phyloP scores from a whole-genome alignment of 2,888 invertebrate genomes.

The Lepidochrysops patricia region DNA sequence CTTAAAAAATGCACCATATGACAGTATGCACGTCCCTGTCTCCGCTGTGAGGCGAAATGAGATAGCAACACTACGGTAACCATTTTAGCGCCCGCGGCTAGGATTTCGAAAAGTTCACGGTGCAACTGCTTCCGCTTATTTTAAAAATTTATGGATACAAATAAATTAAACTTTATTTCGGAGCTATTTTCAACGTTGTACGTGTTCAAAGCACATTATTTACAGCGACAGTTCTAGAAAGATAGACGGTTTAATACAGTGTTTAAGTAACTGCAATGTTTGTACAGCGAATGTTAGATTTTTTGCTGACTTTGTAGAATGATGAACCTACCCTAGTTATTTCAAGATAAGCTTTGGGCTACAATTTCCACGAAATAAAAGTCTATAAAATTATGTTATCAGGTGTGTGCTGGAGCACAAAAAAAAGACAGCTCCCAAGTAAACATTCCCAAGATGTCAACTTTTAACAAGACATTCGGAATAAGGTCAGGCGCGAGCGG shows the following conservation, averaged over 20 bases:
- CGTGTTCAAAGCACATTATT: slow-evolving; percentile 3
- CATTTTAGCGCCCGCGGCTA: slow-evolving; percentile 42
- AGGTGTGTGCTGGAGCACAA: not conserved
- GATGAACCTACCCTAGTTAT: too few relatives aligned
- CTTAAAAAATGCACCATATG: slow-evolving; percentile 63
- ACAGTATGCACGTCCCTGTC: slow-evolving; percentile 44
- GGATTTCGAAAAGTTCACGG: slow-evolving; percentile 55
- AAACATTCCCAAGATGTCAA: not conserved
- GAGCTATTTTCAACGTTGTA: slow-evolving; percentile 4
- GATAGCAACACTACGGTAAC: slow-evolving; percentile 28
- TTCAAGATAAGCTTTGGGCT: too few relatives aligned
- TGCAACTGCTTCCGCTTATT: slow-evolving; percentile 51
- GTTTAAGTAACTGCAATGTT: not conserved
- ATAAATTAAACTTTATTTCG: slow-evolving; percentile 10
- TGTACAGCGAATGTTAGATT: not conserved
- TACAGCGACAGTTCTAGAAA: not conserved
- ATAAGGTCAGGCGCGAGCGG: slow-evolving; percentile 33
- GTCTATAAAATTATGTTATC: too few relatives aligned
- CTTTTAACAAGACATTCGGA: slow-evolving; percentile 13
- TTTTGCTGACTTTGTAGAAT: not conserved
- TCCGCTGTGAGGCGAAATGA: slow-evolving; percentile 24
- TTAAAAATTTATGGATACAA: slow-evolving; percentile 10
- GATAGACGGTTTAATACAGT: not conserved
- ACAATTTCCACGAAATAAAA: too few relatives aligned
- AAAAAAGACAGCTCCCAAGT: not conserved